Evolutionary conservation across 2,797 vertebrate species (phyloP).

Genomic region (Labeo calbasu): DNA sequence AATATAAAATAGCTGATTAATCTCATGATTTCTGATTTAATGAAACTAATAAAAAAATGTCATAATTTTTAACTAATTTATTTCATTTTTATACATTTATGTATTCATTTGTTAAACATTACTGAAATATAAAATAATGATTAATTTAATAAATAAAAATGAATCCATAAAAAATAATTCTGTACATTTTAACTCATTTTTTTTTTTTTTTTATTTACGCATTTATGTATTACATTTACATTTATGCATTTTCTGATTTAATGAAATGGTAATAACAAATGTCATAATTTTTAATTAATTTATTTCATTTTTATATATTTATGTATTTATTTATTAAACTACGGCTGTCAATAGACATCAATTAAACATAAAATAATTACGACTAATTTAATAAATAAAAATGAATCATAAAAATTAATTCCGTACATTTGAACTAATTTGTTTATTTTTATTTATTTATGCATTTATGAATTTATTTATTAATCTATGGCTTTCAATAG

Average conservation of each 20-base stretch:
- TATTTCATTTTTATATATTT: not conserved
- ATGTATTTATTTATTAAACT: not conserved
- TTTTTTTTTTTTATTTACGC: not conserved
- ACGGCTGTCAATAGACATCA: not conserved
- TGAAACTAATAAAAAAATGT: not conserved
- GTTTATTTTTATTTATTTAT: not conserved
- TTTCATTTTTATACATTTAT: not conserved
- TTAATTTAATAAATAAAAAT: too few relatives aligned
- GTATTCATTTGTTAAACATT: not conserved
- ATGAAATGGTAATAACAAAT: not conserved
- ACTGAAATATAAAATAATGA: not conserved
- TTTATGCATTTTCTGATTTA: not conserved
- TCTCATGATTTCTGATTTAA: not conserved
- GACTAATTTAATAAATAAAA: too few relatives aligned
- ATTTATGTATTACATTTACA: not conserved
- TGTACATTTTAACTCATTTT: too few relatives aligned
- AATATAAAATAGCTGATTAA: not conserved
- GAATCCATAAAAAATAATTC: too few relatives aligned
- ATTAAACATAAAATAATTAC: not conserved
- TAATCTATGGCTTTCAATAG: not conserved
- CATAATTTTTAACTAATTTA: too few relatives aligned
- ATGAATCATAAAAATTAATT: too few relatives aligned
- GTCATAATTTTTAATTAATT: not conserved
- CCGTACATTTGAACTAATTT: too few relatives aligned
- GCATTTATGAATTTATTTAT: not conserved